Base-by-base conservation (phyloP, 2,113 vertebrate species). In the Malurus elegans region DNA sequence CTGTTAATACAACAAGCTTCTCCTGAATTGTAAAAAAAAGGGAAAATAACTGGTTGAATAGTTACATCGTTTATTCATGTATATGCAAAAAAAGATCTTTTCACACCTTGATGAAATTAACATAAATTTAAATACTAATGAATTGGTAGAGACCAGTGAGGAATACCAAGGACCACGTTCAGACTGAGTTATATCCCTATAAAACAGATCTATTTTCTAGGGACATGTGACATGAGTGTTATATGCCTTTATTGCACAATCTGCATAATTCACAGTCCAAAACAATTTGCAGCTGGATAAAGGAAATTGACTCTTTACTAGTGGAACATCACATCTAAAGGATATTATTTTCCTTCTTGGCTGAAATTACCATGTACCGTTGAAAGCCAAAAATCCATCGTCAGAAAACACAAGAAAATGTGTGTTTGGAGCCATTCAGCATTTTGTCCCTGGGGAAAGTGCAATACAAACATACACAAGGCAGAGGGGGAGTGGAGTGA, bases 91-190 rank as follows among this genome's bases (percentile, higher is more conserved):
- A 97, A 97, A 97, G 94, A 97, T 98, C 97, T 97, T 97, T 98
- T 96, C 96, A 97, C 96, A 98, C 97, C 97, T 98, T 98, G 97
- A 96, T 97, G 95, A 98, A 97, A 98, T 98, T 98, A 98, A 95
- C 97, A 98, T 98, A 97, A 60, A 98, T 98, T 98, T 98, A 97
- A 98, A 98, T 98, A 97, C 97, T 98, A 97, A 98, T 98, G 96
- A 97, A 89, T 74, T 94, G 90, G 76, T 76, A n/a, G 80, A 32
- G 58, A 92, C 95, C 38, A 81, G 79, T 76, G 84, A 94, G 86
- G 98, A 96, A 98, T 97, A 93, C 60, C 90, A 96, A 97, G 90
- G 74, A 72, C 73, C 26, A 31, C n/a, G 57, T 82, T 95, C 78
- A 90, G 94, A 93, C 93, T 78, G 60, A 62, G 74, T 76, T 74